A percentile compares a stretch with the other conserved stretches of the same genome.
Conservation (phyloP, 2,888 invertebrate species). For the Microdon myrmicae region DNA sequence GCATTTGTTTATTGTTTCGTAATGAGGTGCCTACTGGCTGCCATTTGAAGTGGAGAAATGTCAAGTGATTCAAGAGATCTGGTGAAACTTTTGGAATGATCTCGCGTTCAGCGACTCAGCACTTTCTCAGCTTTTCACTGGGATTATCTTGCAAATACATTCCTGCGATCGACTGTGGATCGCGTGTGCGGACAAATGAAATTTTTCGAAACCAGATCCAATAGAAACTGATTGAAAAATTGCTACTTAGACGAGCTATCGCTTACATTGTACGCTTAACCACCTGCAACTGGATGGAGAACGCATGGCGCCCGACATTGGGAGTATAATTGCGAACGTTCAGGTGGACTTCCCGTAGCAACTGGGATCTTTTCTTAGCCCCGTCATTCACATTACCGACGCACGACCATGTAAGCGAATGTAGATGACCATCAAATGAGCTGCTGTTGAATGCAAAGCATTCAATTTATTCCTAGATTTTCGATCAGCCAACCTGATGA, state of each 20-base stretch:
- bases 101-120: conserved; percentile 2
- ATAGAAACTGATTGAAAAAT: conserved; percentile 22
- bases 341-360: conserved; percentile 25
- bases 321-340: conserved; percentile 25
- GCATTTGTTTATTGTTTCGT: conserved; percentile 46
- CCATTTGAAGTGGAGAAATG: conserved; percentile 23
- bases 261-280: neutral
- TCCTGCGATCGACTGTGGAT: too few relatives aligned
- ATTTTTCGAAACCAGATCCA: conserved; percentile 9
- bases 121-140: neutral
- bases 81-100: neutral
- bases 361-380: neutral
- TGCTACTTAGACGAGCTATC: conserved; percentile 12
- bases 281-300: neutral
- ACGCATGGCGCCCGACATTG: conserved; percentile 9
- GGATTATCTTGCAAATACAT: neutral
- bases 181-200: conserved; percentile 24
- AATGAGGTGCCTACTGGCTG: conserved; percentile 27
- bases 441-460: conserved; percentile 14
- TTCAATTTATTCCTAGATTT: conserved; percentile 23
- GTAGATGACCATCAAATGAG: conserved; percentile 3
- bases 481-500: conserved; percentile 33
- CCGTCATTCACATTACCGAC: conserved; percentile 1
- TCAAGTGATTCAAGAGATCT: conserved; percentile 10
- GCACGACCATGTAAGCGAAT: too few relatives aligned